phyloP scores from a whole-genome alignment of 2,797 vertebrate species.

The Spizella passerina region DNA sequence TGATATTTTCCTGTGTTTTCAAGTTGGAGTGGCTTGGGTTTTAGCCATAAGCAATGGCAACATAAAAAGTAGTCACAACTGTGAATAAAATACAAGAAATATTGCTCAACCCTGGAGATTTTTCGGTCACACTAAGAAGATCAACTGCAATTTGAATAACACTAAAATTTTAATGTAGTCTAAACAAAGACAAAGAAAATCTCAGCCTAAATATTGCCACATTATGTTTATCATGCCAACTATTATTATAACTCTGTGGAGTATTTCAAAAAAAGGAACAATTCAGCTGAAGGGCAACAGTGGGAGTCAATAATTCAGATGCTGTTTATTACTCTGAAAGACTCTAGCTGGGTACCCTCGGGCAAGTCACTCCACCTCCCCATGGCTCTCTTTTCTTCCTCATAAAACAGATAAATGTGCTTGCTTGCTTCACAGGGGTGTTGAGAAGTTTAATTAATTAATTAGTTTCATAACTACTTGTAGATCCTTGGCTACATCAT shows the following conservation, averaged over 20 bases:
- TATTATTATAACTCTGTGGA: not conserved
- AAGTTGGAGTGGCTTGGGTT: not conserved
- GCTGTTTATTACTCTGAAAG: slow-evolving; percentile 51
- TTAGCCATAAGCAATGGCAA: not conserved
- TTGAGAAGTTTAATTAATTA: slow-evolving; percentile 51
- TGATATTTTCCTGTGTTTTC: not conserved
- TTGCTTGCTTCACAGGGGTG: not conserved
- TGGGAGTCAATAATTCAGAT: slow-evolving; percentile 39
- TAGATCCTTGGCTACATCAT: not conserved
- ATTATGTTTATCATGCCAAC: slow-evolving; percentile 30
- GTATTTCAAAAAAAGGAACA: not conserved
- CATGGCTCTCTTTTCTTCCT: not conserved
- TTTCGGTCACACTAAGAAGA: not conserved
- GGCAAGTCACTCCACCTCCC: slow-evolving; percentile 35
- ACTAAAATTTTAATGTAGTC: not conserved
- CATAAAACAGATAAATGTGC: slow-evolving; percentile 38
- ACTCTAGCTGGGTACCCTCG: slow-evolving; percentile 13
- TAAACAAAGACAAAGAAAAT: not conserved
- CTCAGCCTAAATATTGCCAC: not conserved
- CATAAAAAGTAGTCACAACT: not conserved
- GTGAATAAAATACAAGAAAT: not conserved
- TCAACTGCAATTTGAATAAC: not conserved
- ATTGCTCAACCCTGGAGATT: not conserved
- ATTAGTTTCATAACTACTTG: slow-evolving; percentile 13
- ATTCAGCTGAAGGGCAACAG: not conserved